Evolutionary conservation across 2,797 vertebrate species (phyloP), one percentile per base, ranked within the genome.

Genomic region (Lemur catta): DNA sequence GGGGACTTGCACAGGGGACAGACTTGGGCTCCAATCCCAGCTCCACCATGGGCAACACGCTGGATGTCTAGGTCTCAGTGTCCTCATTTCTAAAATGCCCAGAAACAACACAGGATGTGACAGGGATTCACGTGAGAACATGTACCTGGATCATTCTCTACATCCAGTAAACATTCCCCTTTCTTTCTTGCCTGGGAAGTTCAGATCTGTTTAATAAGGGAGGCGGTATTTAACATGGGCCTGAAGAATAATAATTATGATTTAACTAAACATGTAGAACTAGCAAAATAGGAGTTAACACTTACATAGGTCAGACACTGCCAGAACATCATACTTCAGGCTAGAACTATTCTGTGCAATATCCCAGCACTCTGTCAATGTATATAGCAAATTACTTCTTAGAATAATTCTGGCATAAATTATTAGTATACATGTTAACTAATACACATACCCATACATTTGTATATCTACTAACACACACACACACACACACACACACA

Each of bases 171-270:
- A 46, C n/a, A 48, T 10, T 35, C 9, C 14, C 18, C 35, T 76
- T 4, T 14, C 5, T 81, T 4, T 50, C 33, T 52, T 85, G 2
- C 22, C 2, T 82, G 13, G 2, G 50, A 43, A 82, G 41, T 50
- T 48, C 38, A 4, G 4, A 65, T 86, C 13, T 74, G 3, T 74
- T 89, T 88, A 57, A 90, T 59, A 67, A 61, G 57, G 1, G 0
- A 74, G 12, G 33, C 18, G 33, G 8, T 26, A 80, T 35, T 93
- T 57, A 33, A 94, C 22, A n/a, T n/a, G 38, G 30, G 2, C 18
- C 38, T 93, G 30, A 91, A 63, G 38, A 89, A 59, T 79, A 89
- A 59, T 79, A 94, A 71, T 67, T 82, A 30, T 63, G 38, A 18
- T 50, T 48, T 82, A 84, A 59, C 2, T 75, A 85, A 86, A 69